phyloP scores from a whole-genome alignment of 1,140 invertebrate species.

The Cylas formicarius region DNA sequence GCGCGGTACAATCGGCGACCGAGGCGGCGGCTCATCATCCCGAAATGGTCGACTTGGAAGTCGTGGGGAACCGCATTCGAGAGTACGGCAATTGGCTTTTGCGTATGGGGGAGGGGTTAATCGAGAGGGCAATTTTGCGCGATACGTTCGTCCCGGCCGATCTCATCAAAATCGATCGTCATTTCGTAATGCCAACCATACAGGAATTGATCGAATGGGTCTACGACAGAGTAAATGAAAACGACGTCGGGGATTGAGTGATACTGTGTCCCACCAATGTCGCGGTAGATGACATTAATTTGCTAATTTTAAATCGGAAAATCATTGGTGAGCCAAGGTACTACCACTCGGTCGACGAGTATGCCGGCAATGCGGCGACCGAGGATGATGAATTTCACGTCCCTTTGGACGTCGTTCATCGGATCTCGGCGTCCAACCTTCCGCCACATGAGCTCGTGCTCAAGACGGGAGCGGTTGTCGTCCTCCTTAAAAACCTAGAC shows the following conservation, averaged over 20 bases:
- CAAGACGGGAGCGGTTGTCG: not conserved
- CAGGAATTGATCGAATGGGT: not conserved
- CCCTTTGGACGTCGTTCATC: not conserved
- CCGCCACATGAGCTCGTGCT: not conserved
- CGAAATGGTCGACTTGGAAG: no score
- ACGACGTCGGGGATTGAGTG: not conserved
- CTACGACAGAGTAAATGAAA: no score
- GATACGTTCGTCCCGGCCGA: not conserved
- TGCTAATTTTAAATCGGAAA: not conserved
- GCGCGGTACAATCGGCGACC: no score
- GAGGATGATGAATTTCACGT: not conserved
- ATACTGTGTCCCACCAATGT: conserved; percentile 2
- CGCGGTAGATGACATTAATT: not conserved
- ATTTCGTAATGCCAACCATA: not conserved
- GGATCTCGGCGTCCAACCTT: not conserved
- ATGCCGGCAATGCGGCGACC: conserved; percentile 1
- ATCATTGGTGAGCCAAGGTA: no score
- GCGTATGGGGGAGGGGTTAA: no score
- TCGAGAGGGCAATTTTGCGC: no score
- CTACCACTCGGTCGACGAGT: not conserved
- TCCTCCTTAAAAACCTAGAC: conserved; percentile 1
- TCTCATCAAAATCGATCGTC: not conserved
- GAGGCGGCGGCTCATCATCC: no score
- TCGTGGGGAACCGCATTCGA: no score
- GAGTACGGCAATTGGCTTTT: no score